Evolutionary conservation across 2,113 vertebrate genomes (phyloP).

Genomic region (Halcyon senegalensis): DNA sequence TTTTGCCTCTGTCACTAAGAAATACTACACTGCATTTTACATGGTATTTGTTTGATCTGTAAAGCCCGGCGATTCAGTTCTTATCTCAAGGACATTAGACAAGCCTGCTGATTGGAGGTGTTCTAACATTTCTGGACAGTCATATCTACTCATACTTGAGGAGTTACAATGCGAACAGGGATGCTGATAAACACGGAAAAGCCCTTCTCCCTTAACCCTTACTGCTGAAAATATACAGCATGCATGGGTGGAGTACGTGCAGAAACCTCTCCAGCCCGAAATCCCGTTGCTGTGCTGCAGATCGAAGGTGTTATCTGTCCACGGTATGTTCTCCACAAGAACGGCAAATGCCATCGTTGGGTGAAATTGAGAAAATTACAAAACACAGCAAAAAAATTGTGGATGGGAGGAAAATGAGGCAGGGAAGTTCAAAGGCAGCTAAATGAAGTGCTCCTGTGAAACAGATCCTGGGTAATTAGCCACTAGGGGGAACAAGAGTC

Average conservation of each 20-base stretch:
- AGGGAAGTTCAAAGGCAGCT: not conserved
- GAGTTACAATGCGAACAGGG: not conserved
- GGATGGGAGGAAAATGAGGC: not conserved
- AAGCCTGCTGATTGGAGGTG: not conserved
- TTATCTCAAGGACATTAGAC: conserved; percentile 33
- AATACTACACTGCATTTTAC: not conserved
- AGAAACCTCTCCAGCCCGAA: not conserved
- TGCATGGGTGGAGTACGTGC: not conserved
- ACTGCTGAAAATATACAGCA: not conserved
- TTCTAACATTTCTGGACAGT: not conserved
- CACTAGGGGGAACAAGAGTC: conserved; percentile 61
- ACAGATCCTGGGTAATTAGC: conserved; percentile 11
- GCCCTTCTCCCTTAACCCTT: not conserved
- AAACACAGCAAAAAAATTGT: not conserved
- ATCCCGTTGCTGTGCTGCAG: not conserved
- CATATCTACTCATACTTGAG: not conserved
- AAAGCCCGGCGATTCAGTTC: not conserved
- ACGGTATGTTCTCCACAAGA: not conserved
- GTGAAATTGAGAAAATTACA: not conserved
- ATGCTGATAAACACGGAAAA: not conserved
- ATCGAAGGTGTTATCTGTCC: not conserved
- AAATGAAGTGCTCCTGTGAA: not conserved
- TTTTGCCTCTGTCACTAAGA: not conserved
- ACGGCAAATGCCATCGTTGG: not conserved
- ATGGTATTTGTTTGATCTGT: not conserved